Conservation (phyloP, 2,113 vertebrate genomes). For the Aspidoscelis tigris region DNA sequence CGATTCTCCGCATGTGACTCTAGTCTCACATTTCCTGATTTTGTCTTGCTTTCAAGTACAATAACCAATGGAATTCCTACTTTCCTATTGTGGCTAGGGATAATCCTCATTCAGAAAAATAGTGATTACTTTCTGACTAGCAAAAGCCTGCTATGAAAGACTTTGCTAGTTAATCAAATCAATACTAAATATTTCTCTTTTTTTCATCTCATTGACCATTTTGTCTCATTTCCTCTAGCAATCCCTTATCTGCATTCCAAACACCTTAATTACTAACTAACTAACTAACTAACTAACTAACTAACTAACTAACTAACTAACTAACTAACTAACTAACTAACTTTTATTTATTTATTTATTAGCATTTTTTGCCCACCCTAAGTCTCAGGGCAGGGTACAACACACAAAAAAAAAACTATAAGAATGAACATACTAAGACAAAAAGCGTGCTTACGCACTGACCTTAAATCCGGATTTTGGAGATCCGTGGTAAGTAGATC, state of each 20-base stretch:
- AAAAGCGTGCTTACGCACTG: no score
- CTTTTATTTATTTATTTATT: no score
- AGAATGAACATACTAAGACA: no score
- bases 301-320: no score
- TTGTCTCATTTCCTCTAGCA: neutral
- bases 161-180: constrained; percentile 1
- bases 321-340: no score
- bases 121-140: constrained; percentile 31
- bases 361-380: no score
- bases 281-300: no score
- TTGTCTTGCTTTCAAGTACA: constrained; percentile 54
- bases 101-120: constrained; percentile 37
- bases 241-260: neutral
- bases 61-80: constrained; percentile 59
- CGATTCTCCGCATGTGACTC: constrained; percentile 63
- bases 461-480: no score
- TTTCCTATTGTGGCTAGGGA: constrained; percentile 36
- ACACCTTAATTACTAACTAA: neutral
- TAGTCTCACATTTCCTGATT: constrained; percentile 65
- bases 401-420: no score
- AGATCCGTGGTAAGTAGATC: no score
- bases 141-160: neutral
- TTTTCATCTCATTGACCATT: constrained; percentile 34
- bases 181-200: neutral
- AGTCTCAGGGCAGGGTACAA: no score